Evolutionary conservation across 1,140 invertebrate species (phyloP).

Genomic region (Drosophila micromelanica): DNA sequence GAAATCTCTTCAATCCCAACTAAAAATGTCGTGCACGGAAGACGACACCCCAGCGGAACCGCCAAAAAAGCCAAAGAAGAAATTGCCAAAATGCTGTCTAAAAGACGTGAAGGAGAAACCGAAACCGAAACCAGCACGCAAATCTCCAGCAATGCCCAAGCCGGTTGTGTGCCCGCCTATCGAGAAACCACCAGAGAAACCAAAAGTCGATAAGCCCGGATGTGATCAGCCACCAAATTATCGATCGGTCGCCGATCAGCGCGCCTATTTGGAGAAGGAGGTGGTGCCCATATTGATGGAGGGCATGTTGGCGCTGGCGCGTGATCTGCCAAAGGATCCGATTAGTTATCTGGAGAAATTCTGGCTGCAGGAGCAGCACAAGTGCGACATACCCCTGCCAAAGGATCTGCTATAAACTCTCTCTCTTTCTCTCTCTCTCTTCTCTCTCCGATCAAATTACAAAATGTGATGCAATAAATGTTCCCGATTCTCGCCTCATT

Average conservation of each 20-base stretch:
- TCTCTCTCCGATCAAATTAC: constrained; percentile 48
- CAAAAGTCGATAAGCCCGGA: neutral
- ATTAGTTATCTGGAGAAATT: constrained; percentile 54
- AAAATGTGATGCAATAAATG: constrained; percentile 56
- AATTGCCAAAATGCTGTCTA: constrained; percentile 16
- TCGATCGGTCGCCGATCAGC: constrained; percentile 20
- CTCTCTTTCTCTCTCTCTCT: neutral
- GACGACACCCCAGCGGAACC: neutral
- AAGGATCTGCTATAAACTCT: constrained; percentile 49
- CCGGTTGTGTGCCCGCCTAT: constrained; percentile 5
- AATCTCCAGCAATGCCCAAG: neutral
- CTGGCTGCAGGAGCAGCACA: constrained; percentile 57
- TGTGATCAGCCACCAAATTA: constrained; percentile 23
- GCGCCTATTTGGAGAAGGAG: constrained; percentile 43
- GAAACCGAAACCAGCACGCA: neutral
- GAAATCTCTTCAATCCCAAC: too few species aligned
- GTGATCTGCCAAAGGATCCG: constrained; percentile 61
- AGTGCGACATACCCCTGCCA: constrained; percentile 53
- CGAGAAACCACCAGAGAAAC: constrained; percentile 20
- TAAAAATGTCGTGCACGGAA: constrained; percentile 4
- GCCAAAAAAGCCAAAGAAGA: constrained; percentile 13
- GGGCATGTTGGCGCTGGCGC: constrained; percentile 61
- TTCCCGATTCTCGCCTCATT: constrained; percentile 26
- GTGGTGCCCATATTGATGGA: constrained; percentile 66
- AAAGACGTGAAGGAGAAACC: constrained; percentile 5